Conservation (phyloP, 2,797 vertebrate genomes). For the Eremophila alpestris region DNA sequence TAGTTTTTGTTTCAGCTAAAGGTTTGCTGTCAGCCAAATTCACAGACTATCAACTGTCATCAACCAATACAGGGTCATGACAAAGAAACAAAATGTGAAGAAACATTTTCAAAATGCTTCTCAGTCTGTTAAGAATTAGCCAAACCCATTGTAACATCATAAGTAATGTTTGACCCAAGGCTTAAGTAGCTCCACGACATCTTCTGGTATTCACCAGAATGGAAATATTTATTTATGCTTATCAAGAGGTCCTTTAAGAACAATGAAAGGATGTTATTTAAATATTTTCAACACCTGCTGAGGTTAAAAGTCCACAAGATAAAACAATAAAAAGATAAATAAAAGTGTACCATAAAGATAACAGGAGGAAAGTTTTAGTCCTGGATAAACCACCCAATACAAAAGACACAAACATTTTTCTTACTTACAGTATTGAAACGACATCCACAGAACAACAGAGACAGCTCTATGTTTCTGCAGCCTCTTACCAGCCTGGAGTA, state of each 20-base stretch:
- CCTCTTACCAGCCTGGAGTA: rapidly evolving
- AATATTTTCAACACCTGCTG: background rate
- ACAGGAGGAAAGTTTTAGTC: background rate
- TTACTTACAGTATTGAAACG: rapidly evolving
- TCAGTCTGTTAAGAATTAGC: background rate
- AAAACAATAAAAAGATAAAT: background rate
- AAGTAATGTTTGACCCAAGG: background rate
- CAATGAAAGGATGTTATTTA: background rate
- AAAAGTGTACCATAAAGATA: background rate
- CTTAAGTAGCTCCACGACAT: background rate
- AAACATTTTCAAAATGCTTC: background rate
- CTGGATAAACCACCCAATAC: background rate
- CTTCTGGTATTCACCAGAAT: background rate
- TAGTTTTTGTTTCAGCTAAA: background rate
- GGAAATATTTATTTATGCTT: background rate
- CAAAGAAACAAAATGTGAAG: background rate
- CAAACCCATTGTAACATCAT: background rate
- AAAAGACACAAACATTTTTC: background rate
- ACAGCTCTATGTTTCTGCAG: background rate
- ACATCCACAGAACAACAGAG: rapidly evolving
- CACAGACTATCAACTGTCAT: conserved; percentile 15
- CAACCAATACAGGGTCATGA: background rate
- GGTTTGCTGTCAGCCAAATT: background rate
- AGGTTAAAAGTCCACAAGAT: background rate
- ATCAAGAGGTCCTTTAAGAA: background rate